Evolutionary conservation across 2,113 vertebrate genomes (phyloP), one percentile per base, ranked within the genome.

Genomic region (Rhea pennata): DNA sequence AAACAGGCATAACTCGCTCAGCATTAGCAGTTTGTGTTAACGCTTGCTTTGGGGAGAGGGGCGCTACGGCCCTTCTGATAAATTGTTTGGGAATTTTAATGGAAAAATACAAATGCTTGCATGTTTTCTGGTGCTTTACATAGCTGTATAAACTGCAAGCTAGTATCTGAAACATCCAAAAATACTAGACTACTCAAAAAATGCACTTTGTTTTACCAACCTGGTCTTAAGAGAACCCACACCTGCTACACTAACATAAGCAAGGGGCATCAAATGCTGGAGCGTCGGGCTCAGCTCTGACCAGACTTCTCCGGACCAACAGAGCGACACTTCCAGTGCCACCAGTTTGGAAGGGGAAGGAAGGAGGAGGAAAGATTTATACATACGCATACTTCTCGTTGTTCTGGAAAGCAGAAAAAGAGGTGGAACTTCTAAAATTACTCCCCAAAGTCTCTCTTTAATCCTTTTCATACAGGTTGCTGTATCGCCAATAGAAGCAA

Each of bases 321-420:
- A 88, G 33, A 59, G 40, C 23, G n/a, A n/a, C 62, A 7, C 71
- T 91, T 83, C 13, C 29, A 40, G 51, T 13, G 29, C 33, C 3
- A 0, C 14, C 39, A 9, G 16, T 15, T 36, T 12, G 17, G 24
- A 29, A 54, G 14, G 19, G 2, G 10, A 62, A n/a, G 26, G 20
- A 51, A 64, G 29, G 15, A n/a, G 21, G 3, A 1, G 2, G 16
- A 22, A 23, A 11, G 50, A 12, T 23, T 24, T 6, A n/a, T 29
- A 65, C 36, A 4, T 8, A 81, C n/a, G 9, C 8, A 36, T 36
- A 5, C 12, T 4, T 6, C 21, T 26, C 0, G 2, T 23, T 6
- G 21, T 26, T 29, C 15, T 27, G 21, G 12, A 10, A 65, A 5
- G 15, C 29, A 31, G 56, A 58, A 58, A 54, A 58, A 58, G 26